These are phyloP conservation scores for Torymus aiolomorphi DNA, from an alignment of 2,888 invertebrate species.

Conservation along the genomic window DNA sequence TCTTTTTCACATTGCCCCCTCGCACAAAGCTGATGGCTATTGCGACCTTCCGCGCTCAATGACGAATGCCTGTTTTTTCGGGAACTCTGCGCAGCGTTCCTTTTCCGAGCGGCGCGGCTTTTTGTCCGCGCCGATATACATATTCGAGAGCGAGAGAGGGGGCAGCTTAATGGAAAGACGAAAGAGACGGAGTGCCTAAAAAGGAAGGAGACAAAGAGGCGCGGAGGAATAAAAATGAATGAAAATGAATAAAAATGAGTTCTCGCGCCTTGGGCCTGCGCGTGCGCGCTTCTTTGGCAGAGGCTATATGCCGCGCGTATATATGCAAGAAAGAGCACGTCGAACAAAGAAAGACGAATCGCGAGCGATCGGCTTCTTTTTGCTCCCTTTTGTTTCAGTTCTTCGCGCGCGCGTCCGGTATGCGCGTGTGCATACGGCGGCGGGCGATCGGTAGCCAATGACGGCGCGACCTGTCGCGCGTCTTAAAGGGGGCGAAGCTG, in stretches of 20 bases:
- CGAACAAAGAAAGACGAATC: slow-evolving; percentile 55
- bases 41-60: neutral
- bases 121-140: neutral
- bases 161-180: neutral
- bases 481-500: slow-evolving; percentile 54
- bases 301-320: neutral
- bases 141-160: neutral
- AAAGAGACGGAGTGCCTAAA: neutral
- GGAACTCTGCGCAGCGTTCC: neutral
- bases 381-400: slow-evolving; percentile 14
- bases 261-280: slow-evolving; percentile 37
- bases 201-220: slow-evolving; percentile 4
- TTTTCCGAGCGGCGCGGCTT: neutral
- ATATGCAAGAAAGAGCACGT: slow-evolving; percentile 32
- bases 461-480: slow-evolving; percentile 53
- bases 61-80: neutral
- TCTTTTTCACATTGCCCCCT: neutral
- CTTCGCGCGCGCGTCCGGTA: neutral
- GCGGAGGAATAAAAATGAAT: slow-evolving; percentile 40
- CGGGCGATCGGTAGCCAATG: slow-evolving; percentile 57
- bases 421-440: neutral
- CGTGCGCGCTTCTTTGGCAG: neutral
- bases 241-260: slow-evolving; percentile 51
- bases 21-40: neutral
- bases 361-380: slow-evolving; percentile 39